A percentile compares a stretch with the other conserved stretches of the same genome.
Conservation (phyloP, 2,113 vertebrate species). For the Gavia stellata region DNA sequence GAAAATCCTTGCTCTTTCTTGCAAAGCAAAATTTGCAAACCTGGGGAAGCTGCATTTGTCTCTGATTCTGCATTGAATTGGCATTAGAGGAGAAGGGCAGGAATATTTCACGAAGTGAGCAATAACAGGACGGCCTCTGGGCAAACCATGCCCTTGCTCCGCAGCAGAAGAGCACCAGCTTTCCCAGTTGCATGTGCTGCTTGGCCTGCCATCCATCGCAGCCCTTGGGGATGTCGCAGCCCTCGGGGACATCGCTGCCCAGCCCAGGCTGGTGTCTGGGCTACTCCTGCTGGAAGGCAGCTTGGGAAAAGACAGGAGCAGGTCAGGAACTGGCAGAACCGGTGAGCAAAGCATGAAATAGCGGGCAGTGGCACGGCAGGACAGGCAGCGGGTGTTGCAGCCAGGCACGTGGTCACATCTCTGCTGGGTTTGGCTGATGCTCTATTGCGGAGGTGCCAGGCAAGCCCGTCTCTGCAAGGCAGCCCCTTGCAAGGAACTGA, state of each 20-base stretch:
- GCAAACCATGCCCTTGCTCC: background rate
- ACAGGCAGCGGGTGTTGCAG: fast-evolving
- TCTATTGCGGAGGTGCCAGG: background rate
- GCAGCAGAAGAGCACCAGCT: background rate
- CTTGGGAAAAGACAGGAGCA: background rate
- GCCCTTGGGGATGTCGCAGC: fast-evolving
- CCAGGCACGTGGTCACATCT: fast-evolving
- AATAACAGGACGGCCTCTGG: fast-evolving
- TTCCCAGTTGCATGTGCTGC: fast-evolving
- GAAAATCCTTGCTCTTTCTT: background rate
- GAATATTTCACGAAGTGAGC: background rate
- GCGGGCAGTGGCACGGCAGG: fast-evolving
- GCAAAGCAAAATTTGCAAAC: no score
- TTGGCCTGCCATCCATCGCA: fast-evolving
- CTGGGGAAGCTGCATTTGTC: fast-evolving
- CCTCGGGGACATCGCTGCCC: fast-evolving
- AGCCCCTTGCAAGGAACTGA: fast-evolving
- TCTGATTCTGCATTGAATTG: fast-evolving
- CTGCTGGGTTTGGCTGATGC: background rate
- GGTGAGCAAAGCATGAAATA: fast-evolving
- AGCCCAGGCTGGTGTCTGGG: background rate
- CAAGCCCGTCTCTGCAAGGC: fast-evolving
- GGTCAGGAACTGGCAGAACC: fast-evolving
- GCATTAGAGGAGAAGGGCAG: background rate
- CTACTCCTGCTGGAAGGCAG: fast-evolving